These are phyloP conservation scores for Micronycteris hirsuta DNA, from an alignment of 2,113 vertebrate genomes.

Conservation along the genomic window DNA sequence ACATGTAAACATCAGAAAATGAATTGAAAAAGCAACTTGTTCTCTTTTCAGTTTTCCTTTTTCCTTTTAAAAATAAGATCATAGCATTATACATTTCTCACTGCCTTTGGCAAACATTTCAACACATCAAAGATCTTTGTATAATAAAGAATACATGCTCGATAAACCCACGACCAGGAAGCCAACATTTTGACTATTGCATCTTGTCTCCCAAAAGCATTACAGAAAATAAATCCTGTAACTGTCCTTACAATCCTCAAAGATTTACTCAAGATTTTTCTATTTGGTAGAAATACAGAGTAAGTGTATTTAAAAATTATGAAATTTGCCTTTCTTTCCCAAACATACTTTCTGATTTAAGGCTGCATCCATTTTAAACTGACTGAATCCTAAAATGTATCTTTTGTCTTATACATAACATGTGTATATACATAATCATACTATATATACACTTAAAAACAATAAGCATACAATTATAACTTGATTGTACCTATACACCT, in stretches of 20 bases:
- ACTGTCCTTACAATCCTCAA: constrained; percentile 37
- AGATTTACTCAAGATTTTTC: constrained; percentile 43
- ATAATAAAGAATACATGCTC: constrained; percentile 61
- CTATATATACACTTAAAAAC: constrained; percentile 33
- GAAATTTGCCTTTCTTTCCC: constrained; percentile 29
- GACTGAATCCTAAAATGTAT: not conserved
- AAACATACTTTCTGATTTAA: constrained; percentile 41
- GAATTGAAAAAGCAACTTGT: constrained; percentile 82
- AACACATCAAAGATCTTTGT: constrained; percentile 70
- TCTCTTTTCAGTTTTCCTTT: constrained; percentile 70
- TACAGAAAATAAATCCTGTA: not conserved
- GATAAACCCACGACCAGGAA: constrained; percentile 51
- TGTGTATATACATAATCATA: constrained; percentile 30
- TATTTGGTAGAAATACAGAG: constrained; percentile 3
- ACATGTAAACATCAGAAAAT: constrained; percentile 85
- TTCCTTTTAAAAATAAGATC: constrained; percentile 69
- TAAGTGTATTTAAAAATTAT: constrained; percentile 55
- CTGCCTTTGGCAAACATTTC: constrained; percentile 77
- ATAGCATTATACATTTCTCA: constrained; percentile 78
- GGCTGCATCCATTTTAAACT: constrained; percentile 25
- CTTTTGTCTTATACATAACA: constrained; percentile 41
- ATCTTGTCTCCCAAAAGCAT: constrained; percentile 32
- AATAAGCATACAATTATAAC: constrained; percentile 12
- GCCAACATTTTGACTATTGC: constrained; percentile 27
- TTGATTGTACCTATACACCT: not conserved